Conservation (phyloP, 1,140 invertebrate species). For the Samia ricini region DNA sequence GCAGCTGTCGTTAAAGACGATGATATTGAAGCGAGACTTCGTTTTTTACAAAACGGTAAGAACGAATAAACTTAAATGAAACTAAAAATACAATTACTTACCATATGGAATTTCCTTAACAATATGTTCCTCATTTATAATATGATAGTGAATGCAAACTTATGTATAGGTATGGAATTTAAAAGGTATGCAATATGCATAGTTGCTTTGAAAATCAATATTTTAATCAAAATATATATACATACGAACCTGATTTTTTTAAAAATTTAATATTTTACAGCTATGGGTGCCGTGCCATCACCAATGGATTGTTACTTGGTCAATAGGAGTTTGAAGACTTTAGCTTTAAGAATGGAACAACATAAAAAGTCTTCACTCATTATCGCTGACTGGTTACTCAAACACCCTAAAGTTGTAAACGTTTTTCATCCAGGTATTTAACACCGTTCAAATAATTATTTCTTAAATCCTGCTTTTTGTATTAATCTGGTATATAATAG, state of each 20-base stretch:
- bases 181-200: too few relatives aligned
- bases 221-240: too few relatives aligned
- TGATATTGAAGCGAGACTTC: conserved; percentile 84
- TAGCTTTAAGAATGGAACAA: conserved; percentile 91
- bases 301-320: conserved; percentile 98
- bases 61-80: too few relatives aligned
- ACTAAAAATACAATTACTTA: too few relatives aligned
- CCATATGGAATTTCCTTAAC: too few relatives aligned
- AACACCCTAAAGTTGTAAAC: conserved; percentile 82
- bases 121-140: too few relatives aligned
- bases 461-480: too few relatives aligned
- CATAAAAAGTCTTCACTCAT: neutral
- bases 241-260: conserved; percentile 7
- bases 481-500: too few relatives aligned
- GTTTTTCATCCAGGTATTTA: conserved; percentile 83
- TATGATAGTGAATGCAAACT: neutral
- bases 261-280: conserved; percentile 66
- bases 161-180: too few relatives aligned
- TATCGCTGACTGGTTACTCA: conserved; percentile 80
- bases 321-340: conserved; percentile 96
- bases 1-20: conserved; percentile 87
- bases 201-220: neutral
- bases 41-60: conserved; percentile 94
- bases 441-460: neutral
- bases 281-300: conserved; percentile 94